Conservation (phyloP, 2,113 vertebrate genomes). For the Gymnobelideus leadbeateri region DNA sequence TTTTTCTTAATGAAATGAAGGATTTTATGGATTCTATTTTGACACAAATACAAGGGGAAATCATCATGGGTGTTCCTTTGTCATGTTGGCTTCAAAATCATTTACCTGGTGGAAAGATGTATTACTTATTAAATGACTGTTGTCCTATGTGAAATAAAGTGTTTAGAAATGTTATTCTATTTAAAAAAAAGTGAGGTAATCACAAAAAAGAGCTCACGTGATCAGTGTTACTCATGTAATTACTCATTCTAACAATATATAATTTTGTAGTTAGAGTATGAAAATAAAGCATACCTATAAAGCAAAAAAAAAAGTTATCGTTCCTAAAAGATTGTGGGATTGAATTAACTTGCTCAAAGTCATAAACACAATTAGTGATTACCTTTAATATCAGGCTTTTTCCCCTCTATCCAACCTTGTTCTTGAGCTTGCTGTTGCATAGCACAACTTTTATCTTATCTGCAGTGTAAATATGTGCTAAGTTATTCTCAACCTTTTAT, state of each 20-base stretch:
- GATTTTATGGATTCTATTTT: slow-evolving; percentile 46
- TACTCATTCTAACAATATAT: not conserved
- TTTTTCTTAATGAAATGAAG: slow-evolving; percentile 19
- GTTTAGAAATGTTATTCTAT: not conserved
- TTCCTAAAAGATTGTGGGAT: not conserved
- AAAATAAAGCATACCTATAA: not conserved
- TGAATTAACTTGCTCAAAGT: not conserved
- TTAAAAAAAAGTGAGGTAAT: not conserved
- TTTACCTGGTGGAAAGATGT: not conserved
- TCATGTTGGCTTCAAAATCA: not conserved
- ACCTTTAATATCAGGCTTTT: not conserved
- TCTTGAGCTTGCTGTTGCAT: not conserved
- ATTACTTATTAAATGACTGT: not conserved
- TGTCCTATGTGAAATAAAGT: not conserved
- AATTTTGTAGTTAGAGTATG: not conserved
- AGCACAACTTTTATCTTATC: not conserved
- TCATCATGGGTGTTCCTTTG: not conserved
- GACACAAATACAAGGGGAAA: slow-evolving; percentile 42
- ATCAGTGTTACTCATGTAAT: not conserved
- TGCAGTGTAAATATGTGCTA: not conserved
- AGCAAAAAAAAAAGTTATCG: not conserved
- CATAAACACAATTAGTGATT: not conserved
- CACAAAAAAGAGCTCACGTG: not conserved
- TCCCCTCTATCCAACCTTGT: not conserved
- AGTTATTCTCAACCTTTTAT: not conserved